Evolutionary conservation across 2,888 invertebrate genomes (phyloP).

Genomic region (Escarpia spicata): DNA sequence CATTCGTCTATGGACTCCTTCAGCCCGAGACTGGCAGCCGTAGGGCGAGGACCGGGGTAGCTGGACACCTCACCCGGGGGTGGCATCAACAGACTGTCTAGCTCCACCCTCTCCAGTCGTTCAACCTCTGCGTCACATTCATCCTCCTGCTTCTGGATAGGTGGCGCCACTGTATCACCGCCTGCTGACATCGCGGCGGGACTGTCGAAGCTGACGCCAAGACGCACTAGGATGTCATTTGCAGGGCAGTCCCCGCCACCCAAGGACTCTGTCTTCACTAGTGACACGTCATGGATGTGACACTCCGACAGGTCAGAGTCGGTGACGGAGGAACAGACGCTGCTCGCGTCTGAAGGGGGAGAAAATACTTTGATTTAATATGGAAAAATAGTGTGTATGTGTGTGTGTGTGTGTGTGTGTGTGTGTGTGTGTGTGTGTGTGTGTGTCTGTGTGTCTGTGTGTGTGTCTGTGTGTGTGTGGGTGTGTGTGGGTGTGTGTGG

Average conservation of each 20-base stretch:
- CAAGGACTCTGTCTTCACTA: neutral
- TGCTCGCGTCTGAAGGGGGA: neutral
- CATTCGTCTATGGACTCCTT: conserved; percentile 70
- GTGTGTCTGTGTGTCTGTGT: too few relatives aligned
- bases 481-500: too few relatives aligned
- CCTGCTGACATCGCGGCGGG: neutral
- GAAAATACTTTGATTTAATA: neutral
- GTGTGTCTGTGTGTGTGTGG: too few relatives aligned
- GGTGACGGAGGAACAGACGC: neutral
- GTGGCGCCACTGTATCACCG: neutral
- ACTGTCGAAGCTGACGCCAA: neutral
- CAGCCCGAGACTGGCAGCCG: conserved; percentile 81
- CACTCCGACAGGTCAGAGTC: neutral
- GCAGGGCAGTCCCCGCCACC: neutral
- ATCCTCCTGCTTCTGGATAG: neutral
- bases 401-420: too few relatives aligned
- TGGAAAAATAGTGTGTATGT: neutral
- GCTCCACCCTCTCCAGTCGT: conserved; percentile 32
- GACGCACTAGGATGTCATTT: neutral
- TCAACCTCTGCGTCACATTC: conserved; percentile 33
- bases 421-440: too few relatives aligned
- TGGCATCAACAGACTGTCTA: conserved; percentile 36
- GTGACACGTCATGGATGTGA: neutral
- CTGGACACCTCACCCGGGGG: conserved; percentile 26
- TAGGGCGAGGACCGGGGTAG: conserved; percentile 47